These are phyloP conservation scores for Larimichthys crocea DNA, from an alignment of 2,113 vertebrate genomes.

Conservation along the genomic window DNA sequence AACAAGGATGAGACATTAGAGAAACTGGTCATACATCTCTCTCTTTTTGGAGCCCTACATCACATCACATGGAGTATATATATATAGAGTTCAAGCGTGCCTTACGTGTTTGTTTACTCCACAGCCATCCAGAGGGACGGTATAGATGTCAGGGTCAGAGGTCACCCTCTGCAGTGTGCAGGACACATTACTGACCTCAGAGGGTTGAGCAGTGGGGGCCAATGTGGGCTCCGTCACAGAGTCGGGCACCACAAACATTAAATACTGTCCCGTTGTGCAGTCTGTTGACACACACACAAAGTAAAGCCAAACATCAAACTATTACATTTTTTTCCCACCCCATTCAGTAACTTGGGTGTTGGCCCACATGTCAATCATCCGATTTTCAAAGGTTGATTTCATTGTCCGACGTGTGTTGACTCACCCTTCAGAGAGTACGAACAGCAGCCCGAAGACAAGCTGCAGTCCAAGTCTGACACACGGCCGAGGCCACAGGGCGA, in stretches of 20 bases:
- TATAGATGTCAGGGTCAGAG: slow-evolving; percentile 62
- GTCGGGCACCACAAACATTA: slow-evolving; percentile 59
- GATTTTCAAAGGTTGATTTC: neutral
- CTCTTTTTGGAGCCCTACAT: neutral
- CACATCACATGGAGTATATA: no score
- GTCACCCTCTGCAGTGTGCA: slow-evolving; percentile 61
- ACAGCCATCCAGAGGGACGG: slow-evolving; percentile 62
- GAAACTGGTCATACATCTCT: neutral
- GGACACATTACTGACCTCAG: slow-evolving; percentile 25
- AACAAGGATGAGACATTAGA: neutral
- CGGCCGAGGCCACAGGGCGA: slow-evolving; percentile 39
- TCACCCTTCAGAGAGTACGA: slow-evolving; percentile 48
- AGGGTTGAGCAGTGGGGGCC: neutral
- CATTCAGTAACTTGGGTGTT: neutral
- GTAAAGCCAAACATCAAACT: neutral
- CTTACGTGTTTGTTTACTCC: slow-evolving; percentile 65
- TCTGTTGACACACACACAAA: slow-evolving; percentile 24
- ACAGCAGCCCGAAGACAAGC: slow-evolving; percentile 29
- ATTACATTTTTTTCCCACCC: neutral
- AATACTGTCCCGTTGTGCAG: slow-evolving; percentile 52
- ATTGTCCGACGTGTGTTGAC: slow-evolving; percentile 8
- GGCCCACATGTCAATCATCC: neutral
- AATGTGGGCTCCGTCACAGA: slow-evolving; percentile 50
- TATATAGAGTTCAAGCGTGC: neutral
- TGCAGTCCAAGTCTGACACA: slow-evolving; percentile 18